These are phyloP conservation scores for Pectinophora gossypiella DNA, from an alignment of 1,140 invertebrate genomes.

Conservation along the genomic window DNA sequence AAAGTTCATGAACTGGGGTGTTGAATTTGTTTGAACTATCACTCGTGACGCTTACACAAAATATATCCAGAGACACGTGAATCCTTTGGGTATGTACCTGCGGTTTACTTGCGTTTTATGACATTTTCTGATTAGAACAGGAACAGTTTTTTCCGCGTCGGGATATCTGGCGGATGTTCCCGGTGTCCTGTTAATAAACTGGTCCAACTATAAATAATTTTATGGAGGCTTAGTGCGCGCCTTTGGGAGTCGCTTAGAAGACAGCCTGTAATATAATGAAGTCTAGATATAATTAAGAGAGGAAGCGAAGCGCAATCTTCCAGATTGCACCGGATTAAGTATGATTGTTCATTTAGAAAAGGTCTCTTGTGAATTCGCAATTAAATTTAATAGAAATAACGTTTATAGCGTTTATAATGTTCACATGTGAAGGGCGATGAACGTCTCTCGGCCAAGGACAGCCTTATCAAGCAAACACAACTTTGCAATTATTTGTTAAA, in stretches of 20 bases:
- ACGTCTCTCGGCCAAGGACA: no score
- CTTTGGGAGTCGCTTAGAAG: not conserved
- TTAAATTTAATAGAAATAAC: no score
- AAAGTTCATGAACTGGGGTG: constrained; percentile 72
- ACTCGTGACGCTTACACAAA: constrained; percentile 2
- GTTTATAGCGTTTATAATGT: no score
- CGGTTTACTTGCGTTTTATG: not conserved
- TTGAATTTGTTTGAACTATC: constrained; percentile 66
- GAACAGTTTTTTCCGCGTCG: not conserved
- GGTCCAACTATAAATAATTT: constrained; percentile 2
- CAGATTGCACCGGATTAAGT: no score
- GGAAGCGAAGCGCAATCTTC: not conserved
- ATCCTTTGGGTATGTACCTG: constrained; percentile 1
- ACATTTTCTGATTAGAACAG: not conserved
- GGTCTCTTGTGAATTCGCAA: no score
- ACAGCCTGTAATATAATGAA: not conserved
- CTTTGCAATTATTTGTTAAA: no score
- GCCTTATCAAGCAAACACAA: no score
- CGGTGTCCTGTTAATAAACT: not conserved
- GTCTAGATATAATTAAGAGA: not conserved
- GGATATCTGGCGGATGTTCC: constrained; percentile 1
- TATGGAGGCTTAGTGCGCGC: not conserved
- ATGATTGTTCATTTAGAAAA: no score
- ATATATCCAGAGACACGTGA: not conserved
- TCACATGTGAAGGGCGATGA: no score